Evolutionary conservation across 2,797 vertebrate genomes (phyloP).

Genomic region (Coilia nasus): DNA sequence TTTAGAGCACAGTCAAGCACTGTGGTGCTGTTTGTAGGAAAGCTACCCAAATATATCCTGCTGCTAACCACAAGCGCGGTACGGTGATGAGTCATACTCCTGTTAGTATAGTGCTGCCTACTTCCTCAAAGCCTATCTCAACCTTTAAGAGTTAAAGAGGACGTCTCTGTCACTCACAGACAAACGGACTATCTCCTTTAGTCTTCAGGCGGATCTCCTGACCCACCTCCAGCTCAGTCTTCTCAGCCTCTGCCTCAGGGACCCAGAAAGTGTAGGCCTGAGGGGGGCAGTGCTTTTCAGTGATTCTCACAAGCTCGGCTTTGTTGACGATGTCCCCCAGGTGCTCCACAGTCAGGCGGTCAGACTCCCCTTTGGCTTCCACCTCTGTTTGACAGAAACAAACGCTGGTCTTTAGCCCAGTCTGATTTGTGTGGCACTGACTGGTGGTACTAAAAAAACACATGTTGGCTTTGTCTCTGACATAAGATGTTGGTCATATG

Average conservation of each 20-base stretch:
- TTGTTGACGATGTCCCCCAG: constrained; percentile 77
- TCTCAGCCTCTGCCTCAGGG: constrained; percentile 79
- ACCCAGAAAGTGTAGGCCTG: constrained; percentile 85
- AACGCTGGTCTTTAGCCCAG: background rate
- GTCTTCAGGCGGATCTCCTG: constrained; percentile 83
- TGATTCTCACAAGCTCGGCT: constrained; percentile 76
- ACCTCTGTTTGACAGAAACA: constrained; percentile 69
- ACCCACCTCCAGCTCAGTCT: constrained; percentile 79
- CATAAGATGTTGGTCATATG: background rate
- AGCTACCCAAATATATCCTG: constrained; percentile 12
- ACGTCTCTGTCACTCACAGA: constrained; percentile 73
- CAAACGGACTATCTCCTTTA: constrained; percentile 82
- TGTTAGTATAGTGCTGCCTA: background rate
- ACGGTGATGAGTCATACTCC: background rate
- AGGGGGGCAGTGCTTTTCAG: constrained; percentile 67
- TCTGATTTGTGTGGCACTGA: background rate
- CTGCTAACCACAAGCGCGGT: background rate
- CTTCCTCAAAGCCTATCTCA: background rate
- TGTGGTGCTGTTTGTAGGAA: background rate
- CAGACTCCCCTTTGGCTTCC: constrained; percentile 82
- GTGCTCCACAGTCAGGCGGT: constrained; percentile 73
- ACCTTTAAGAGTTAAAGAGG: background rate
- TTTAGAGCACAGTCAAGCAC: background rate
- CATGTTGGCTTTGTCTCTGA: background rate
- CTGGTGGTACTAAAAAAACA: too few relatives aligned